A percentile compares a stretch with the other conserved stretches of the same genome.
Evolutionary conservation across 2,113 vertebrate species (phyloP).

Genomic region (Cyprinodon tularosa): DNA sequence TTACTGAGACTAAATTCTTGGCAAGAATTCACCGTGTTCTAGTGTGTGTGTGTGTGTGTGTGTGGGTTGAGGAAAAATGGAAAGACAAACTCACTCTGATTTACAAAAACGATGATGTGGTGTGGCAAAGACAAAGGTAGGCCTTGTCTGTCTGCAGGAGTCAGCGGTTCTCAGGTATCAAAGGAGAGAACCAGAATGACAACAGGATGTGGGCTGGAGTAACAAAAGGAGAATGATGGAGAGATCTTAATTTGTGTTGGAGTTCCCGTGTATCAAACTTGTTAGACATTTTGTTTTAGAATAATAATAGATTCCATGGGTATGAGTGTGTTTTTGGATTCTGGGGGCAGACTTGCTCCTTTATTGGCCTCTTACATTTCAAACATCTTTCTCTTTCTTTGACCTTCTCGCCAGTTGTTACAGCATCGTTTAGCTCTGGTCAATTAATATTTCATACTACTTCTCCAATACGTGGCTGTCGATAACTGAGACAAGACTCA

Average conservation of each 20-base stretch:
- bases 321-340: constrained; percentile 47
- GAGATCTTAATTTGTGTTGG: constrained; percentile 17
- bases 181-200: constrained; percentile 59
- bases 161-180: constrained; percentile 64
- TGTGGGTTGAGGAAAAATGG: background rate
- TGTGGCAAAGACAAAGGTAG: constrained; percentile 60
- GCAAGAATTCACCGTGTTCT: constrained; percentile 1
- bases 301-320: constrained; percentile 34
- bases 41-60: background rate
- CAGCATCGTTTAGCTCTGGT: constrained; percentile 37
- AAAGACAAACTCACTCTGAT: constrained; percentile 22
- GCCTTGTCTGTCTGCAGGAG: constrained; percentile 59
- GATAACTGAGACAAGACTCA: constrained; percentile 60
- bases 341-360: constrained; percentile 26
- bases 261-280: constrained; percentile 39
- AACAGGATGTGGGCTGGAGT: constrained; percentile 64
- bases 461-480: constrained; percentile 62
- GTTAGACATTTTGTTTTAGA: constrained; percentile 59
- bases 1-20: constrained; percentile 36
- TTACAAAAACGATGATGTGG: constrained; percentile 40
- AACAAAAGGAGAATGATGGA: constrained; percentile 30
- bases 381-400: constrained; percentile 29
- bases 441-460: constrained; percentile 69
- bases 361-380: constrained; percentile 11
- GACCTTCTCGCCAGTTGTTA: constrained; percentile 31